Evolutionary conservation across 2,888 invertebrate species (phyloP).

Genomic region (Itoplectis maculator): DNA sequence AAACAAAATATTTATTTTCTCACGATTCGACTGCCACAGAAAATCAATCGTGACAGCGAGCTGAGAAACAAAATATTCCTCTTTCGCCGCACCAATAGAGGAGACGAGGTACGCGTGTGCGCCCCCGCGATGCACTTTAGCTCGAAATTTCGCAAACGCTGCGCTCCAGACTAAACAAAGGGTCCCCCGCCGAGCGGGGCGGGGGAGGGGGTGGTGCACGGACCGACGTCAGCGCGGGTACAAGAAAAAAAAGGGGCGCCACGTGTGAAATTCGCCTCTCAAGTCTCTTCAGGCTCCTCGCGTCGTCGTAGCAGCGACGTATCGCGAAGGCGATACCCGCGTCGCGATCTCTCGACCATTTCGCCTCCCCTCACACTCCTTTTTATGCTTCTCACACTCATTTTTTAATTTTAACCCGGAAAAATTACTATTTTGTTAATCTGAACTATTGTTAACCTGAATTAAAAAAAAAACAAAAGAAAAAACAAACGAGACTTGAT

Average conservation of each 20-base stretch:
- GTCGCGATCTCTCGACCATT: slow-evolving; percentile 25
- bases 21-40: too few relatives aligned
- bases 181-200: slow-evolving; percentile 9
- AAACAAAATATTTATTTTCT: too few relatives aligned
- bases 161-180: slow-evolving; percentile 49
- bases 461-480: too few relatives aligned
- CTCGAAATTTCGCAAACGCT: slow-evolving; percentile 37
- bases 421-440: too few relatives aligned
- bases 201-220: too few relatives aligned
- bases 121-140: slow-evolving; percentile 7
- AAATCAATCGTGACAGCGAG: too few relatives aligned
- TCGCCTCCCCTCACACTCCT: too few relatives aligned
- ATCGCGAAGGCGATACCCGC: slow-evolving; percentile 20
- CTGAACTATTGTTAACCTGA: too few relatives aligned
- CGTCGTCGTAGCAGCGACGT: neutral
- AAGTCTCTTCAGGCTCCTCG: slow-evolving; percentile 10
- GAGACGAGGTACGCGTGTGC: neutral
- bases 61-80: neutral
- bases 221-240: slow-evolving; percentile 7
- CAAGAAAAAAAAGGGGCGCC: slow-evolving; percentile 12
- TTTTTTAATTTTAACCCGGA: too few relatives aligned
- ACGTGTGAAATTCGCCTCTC: slow-evolving; percentile 49
- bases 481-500: too few relatives aligned
- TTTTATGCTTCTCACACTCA: too few relatives aligned
- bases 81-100: neutral